Conservation (phyloP, 2,113 vertebrate genomes). For the Spermophilus dauricus region DNA sequence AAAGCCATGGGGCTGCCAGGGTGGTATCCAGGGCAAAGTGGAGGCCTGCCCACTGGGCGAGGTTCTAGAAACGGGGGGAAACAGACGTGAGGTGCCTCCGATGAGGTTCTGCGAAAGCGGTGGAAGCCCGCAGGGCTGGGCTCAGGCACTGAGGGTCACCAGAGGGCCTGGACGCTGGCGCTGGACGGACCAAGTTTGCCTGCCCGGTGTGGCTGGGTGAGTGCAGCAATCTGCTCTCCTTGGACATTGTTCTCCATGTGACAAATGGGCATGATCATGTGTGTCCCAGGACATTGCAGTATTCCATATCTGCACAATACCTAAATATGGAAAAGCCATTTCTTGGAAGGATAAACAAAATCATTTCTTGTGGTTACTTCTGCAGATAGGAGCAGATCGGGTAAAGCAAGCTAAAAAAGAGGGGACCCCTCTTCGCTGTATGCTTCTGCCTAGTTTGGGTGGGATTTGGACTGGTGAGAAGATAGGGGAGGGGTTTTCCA, state of each 20-base stretch:
- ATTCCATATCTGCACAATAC: neutral
- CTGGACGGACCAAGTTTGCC: no score
- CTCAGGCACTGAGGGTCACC: neutral
- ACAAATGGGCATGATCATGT: neutral
- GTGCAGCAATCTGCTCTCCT: neutral
- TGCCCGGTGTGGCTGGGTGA: neutral
- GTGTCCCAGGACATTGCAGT: accelerated
- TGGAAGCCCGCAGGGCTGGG: neutral
- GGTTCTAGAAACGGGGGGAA: neutral
- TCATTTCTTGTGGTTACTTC: neutral
- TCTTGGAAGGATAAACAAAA: neutral
- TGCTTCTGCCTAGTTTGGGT: neutral
- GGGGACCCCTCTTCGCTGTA: neutral
- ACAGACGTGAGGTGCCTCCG: neutral
- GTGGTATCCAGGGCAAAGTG: neutral
- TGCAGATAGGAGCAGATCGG: neutral
- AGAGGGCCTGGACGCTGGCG: accelerated
- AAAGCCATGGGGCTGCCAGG: neutral
- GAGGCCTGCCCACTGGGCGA: no score
- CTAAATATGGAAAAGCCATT: neutral
- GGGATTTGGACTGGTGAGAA: neutral
- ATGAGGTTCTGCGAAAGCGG: neutral
- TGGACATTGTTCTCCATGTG: neutral
- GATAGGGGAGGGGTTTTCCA: accelerated
- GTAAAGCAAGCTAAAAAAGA: neutral